Evolutionary conservation across 2,797 vertebrate species (phyloP).

Genomic region (Amphiprion clarkii): DNA sequence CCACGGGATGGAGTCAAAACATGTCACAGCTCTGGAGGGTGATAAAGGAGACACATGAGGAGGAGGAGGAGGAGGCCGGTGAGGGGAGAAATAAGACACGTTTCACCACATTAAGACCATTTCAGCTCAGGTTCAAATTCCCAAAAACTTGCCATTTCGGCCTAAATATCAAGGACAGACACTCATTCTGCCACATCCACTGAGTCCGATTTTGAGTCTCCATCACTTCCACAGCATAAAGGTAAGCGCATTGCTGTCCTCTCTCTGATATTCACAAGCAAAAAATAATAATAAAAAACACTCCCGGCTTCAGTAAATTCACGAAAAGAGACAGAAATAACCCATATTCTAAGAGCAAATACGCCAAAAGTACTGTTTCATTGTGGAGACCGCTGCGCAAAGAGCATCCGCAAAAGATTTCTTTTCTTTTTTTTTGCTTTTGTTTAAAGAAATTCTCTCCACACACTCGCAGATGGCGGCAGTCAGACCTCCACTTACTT

Average conservation of each 20-base stretch:
- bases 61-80: neutral
- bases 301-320: constrained; percentile 14
- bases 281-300: neutral
- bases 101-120: constrained; percentile 18
- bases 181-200: neutral
- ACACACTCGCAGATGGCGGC: constrained; percentile 36
- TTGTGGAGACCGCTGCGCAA: too few species aligned
- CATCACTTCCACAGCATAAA: constrained; percentile 23
- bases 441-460: neutral
- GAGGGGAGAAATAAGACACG: constrained; percentile 6
- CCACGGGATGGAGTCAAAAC: constrained; percentile 52
- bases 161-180: constrained; percentile 10
- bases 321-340: neutral
- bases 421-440: too few species aligned
- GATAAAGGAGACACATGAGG: neutral
- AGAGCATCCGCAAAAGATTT: constrained; percentile 8
- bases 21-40: constrained; percentile 50
- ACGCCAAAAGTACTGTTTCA: too few species aligned
- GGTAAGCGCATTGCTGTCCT: constrained; percentile 9
- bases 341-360: too few species aligned
- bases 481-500: constrained; percentile 43
- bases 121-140: constrained; percentile 30
- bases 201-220: neutral
- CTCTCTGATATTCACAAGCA: neutral
- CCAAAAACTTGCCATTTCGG: constrained; percentile 45